Percentiles rank a stretch among this genome's conserved stretches.
phyloP scores from a whole-genome alignment of 2,888 invertebrate species.

The Drosophila quasianomalipes region DNA sequence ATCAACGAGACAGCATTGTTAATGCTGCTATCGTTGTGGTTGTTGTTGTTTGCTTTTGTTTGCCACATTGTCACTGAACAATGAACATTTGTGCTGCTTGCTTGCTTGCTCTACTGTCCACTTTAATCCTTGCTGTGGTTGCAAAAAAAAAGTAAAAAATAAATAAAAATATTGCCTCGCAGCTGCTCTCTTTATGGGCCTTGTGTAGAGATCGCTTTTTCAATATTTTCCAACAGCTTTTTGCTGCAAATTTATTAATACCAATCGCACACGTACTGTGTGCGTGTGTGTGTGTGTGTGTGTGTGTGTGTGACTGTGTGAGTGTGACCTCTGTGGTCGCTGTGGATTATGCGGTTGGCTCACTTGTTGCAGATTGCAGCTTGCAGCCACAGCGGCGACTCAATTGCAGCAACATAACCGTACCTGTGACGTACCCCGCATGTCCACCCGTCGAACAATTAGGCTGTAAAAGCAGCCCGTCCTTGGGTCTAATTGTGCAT shows the following conservation, averaged over 20 bases:
- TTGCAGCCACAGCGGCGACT: conserved; percentile 41
- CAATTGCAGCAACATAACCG: conserved; percentile 32
- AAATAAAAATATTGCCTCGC: not conserved
- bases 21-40: conserved; percentile 39
- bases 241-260: conserved; percentile 74
- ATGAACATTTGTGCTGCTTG: conserved; percentile 37
- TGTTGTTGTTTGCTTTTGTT: conserved; percentile 63
- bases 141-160: conserved; percentile 9
- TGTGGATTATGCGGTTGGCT: conserved; percentile 71
- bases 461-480: conserved; percentile 38
- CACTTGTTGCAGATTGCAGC: conserved; percentile 74
- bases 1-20: conserved; percentile 74
- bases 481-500: conserved; percentile 50
- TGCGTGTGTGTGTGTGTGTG: conserved; percentile 14
- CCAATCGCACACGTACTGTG: conserved; percentile 33
- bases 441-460: conserved; percentile 30
- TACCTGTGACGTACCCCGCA: conserved; percentile 12
- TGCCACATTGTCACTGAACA: conserved; percentile 69
- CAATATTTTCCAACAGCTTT: conserved; percentile 76
- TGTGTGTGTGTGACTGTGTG: conserved; percentile 20
- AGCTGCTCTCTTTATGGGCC: conserved; percentile 55
- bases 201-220: conserved; percentile 79
- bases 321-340: conserved; percentile 75
- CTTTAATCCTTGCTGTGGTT: conserved; percentile 21
- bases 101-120: not conserved